Evolutionary conservation across 2,113 vertebrate species (phyloP).

Genomic region (Podarcis muralis): DNA sequence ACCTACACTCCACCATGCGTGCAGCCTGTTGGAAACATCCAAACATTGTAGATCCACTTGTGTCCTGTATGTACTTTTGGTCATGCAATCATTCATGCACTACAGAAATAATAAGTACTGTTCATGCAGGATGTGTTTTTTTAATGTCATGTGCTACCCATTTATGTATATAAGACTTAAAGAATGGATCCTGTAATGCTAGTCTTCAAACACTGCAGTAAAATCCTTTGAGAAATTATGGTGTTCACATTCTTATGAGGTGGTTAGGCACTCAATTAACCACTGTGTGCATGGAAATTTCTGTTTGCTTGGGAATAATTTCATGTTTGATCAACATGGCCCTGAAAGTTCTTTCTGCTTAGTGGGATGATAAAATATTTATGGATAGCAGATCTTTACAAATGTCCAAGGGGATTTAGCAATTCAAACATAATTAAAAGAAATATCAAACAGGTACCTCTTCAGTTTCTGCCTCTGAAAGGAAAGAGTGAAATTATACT

Average conservation of each 20-base stretch:
- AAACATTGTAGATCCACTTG: not conserved
- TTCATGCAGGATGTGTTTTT: not conserved
- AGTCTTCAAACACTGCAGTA: constrained; percentile 30
- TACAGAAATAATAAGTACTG: not conserved
- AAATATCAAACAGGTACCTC: not conserved
- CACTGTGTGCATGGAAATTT: not conserved
- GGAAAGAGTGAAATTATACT: constrained; percentile 24
- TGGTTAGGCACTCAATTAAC: constrained; percentile 26
- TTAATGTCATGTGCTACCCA: not conserved
- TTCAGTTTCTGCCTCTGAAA: constrained; percentile 25
- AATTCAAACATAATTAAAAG: constrained; percentile 29
- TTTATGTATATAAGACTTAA: not conserved
- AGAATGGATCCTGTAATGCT: not conserved
- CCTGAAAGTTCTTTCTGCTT: constrained; percentile 31
- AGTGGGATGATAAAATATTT: constrained; percentile 35
- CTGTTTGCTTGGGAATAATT: constrained; percentile 35
- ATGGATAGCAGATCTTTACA: constrained; percentile 15
- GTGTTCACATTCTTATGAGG: constrained; percentile 28
- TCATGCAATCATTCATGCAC: not conserved
- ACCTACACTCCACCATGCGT: not conserved
- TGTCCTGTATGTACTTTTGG: not conserved
- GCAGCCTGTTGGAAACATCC: not conserved
- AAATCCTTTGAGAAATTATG: not conserved
- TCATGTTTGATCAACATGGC: constrained; percentile 5
- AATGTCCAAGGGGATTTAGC: constrained; percentile 14